Evolutionary conservation across 2,888 invertebrate species (phyloP).

Genomic region (Bellardia pandia): DNA sequence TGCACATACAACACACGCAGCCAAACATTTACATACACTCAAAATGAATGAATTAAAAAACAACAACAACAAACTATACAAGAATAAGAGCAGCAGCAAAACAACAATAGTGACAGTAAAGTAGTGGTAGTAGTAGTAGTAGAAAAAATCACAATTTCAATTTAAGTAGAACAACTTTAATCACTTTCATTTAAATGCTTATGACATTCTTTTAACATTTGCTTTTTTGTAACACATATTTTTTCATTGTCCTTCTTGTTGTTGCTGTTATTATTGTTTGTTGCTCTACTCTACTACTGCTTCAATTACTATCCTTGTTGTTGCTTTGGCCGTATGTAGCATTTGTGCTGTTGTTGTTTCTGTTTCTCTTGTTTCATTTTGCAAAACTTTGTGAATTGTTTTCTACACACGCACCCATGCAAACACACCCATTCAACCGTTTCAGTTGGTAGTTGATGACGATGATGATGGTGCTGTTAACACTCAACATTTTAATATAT

Average conservation of each 20-base stretch:
- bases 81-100: neutral
- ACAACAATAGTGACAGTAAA: neutral
- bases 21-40: neutral
- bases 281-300: constrained; percentile 41
- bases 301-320: constrained; percentile 40
- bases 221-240: constrained; percentile 48
- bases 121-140: neutral
- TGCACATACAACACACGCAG: neutral
- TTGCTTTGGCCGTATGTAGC: constrained; percentile 28
- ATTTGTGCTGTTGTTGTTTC: constrained; percentile 30
- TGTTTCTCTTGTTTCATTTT: constrained; percentile 18
- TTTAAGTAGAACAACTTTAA: constrained; percentile 71
- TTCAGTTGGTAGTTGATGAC: constrained; percentile 39
- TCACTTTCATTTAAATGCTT: constrained; percentile 73
- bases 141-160: constrained; percentile 63
- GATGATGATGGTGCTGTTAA: constrained; percentile 52
- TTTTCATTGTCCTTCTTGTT: constrained; percentile 22
- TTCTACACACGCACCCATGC: constrained; percentile 17
- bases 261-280: constrained; percentile 7
- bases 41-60: neutral
- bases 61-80: neutral
- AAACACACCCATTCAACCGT: constrained; percentile 27
- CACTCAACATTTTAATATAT: constrained; percentile 57
- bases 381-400: constrained; percentile 18
- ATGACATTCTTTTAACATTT: constrained; percentile 71